Evolutionary conservation across 2,797 vertebrate genomes (phyloP).

Genomic region (Platalea minor): DNA sequence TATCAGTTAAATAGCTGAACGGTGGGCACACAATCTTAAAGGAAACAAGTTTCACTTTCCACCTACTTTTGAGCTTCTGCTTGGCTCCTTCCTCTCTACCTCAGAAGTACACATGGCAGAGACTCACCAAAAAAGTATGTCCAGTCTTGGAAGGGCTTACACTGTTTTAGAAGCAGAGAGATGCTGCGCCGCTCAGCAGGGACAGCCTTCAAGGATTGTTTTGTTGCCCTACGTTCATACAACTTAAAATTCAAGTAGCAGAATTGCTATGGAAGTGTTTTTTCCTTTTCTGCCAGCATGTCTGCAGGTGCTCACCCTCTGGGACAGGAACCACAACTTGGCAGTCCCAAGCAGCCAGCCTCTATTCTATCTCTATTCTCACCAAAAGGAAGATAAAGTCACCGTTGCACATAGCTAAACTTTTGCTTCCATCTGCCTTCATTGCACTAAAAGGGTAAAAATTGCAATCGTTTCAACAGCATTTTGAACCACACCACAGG

Average conservation of each 20-base stretch:
- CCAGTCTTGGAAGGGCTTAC: neutral
- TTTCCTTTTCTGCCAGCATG: neutral
- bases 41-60: neutral
- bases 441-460: neutral
- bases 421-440: neutral
- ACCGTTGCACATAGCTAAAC: neutral
- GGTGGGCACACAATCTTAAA: too few species aligned
- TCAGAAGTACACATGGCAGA: neutral
- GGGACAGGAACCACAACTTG: neutral
- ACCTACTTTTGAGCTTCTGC: neutral
- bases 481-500: rapidly evolving
- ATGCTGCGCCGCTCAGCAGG: neutral
- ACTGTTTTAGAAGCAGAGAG: neutral
- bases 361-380: neutral
- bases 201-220: neutral
- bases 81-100: neutral
- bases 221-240: neutral
- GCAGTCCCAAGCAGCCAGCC: neutral
- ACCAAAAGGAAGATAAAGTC: neutral
- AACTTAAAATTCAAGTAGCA: neutral
- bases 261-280: too few species aligned
- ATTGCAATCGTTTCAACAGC: neutral
- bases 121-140: neutral
- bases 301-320: neutral
- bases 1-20: neutral